Base-by-base conservation (phyloP, 2,797 vertebrate species). In the Dendrocincla fuliginosa region DNA sequence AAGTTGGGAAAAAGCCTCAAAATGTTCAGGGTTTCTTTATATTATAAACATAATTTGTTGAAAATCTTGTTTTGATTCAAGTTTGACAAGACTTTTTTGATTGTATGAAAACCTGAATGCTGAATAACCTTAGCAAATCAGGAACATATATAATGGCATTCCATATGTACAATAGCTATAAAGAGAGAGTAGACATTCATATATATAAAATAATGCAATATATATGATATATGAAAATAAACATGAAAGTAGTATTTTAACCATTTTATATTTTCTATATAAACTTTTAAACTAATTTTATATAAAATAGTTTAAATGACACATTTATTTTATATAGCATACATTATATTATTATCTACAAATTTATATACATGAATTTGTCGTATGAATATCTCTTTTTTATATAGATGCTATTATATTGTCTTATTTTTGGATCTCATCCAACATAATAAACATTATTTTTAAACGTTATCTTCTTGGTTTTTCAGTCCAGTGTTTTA, bases 401-500 rank as follows among this genome's bases (percentile, higher is more conserved):
- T 70, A 23, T 20, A 47, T 8, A 27, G 19, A 42, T 11, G 16
- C 13, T 18, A 17, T 52, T 30, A 14, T 69, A 39, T 24, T 55
- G n/a, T 46, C 19, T 84, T 73, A 32, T 32, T 78, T 93, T 87
- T 94, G 68, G 37, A 80, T n/a, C 5, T 82, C 53, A 71, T 79
- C 49, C 41, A 74, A 84, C 16, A 35, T 32, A 82, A 75, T 52
- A 68, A 53, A 8, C 27, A 50, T 65, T 89, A 61, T 90, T 83
- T 90, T 67, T 28, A 68, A 47, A 63, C 71, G 23, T 57, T 86
- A 27, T 88, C 81, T 64, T 27, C 39, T 64, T 91, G 46, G 1
- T 55, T 97, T 78, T 95, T 71, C 80, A 95, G 81, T 28, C 86
- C 61, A 65, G 46, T 85, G 20, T 95, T 97, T 95, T 92, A 97